phyloP scores from a whole-genome alignment of 2,113 vertebrate genomes.

The Pomatorhinus ruficollis region DNA sequence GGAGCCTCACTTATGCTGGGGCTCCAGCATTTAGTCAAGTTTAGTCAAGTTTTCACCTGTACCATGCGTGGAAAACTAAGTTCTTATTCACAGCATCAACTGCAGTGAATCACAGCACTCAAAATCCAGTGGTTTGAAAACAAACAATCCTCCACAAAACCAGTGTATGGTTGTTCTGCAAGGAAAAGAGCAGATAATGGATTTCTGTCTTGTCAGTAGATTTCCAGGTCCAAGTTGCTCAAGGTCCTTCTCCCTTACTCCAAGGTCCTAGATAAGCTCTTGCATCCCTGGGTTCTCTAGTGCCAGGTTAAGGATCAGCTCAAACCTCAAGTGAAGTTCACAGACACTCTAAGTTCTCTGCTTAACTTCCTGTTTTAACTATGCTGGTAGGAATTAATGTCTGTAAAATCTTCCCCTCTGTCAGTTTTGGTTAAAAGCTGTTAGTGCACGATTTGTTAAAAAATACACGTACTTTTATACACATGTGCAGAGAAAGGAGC shows the following conservation, averaged over 20 bases:
- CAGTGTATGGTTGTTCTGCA: background rate
- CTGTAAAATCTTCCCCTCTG: background rate
- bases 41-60: background rate
- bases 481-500: accelerated
- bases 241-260: background rate
- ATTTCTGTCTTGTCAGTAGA: background rate
- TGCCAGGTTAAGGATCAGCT: background rate
- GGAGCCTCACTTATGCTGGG: background rate
- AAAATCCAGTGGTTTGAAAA: background rate
- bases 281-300: background rate
- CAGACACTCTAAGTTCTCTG: background rate
- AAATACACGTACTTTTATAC: background rate
- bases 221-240: background rate
- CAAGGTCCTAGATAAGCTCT: accelerated
- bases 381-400: background rate
- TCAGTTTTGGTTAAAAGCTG: background rate
- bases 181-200: background rate
- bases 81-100: background rate
- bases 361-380: background rate
- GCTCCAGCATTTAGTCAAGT: background rate
- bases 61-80: background rate
- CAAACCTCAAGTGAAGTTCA: background rate
- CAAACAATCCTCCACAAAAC: accelerated
- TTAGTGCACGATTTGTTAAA: background rate
- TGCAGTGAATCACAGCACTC: background rate